These are phyloP conservation scores for Embiotoca jacksoni DNA, from an alignment of 2,113 vertebrate genomes.

Conservation along the genomic window DNA sequence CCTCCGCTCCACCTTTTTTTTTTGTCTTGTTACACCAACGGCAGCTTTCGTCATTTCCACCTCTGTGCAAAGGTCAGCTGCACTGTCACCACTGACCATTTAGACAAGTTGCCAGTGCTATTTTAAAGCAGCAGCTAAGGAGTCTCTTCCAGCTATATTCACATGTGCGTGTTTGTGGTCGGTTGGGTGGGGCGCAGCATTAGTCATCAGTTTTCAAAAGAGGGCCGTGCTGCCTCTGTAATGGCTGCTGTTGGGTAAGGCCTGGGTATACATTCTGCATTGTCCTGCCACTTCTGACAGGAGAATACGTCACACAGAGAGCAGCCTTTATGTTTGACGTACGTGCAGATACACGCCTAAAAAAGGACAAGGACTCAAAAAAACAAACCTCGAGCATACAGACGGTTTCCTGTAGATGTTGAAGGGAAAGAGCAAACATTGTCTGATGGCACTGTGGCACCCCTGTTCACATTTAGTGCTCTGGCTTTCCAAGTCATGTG, in stretches of 20 bases:
- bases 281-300: slow-evolving; percentile 3
- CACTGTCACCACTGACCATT: slow-evolving; percentile 13
- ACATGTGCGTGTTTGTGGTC: slow-evolving; percentile 58
- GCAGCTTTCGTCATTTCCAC: slow-evolving; percentile 19
- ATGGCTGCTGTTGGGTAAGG: slow-evolving; percentile 6
- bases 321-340: not conserved
- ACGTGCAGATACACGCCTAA: not conserved
- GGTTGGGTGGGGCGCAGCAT: slow-evolving; percentile 71
- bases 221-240: slow-evolving; percentile 22
- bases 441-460: slow-evolving; percentile 1
- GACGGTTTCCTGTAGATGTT: slow-evolving; percentile 24
- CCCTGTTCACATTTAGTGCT: not conserved
- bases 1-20: slow-evolving; percentile 1
- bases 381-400: not conserved
- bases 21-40: not conserved
- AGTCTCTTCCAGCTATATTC: slow-evolving; percentile 43
- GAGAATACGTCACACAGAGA: not conserved
- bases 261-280: slow-evolving; percentile 12
- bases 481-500: slow-evolving; percentile 9
- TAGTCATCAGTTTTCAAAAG: slow-evolving; percentile 76
- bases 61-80: not conserved
- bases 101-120: slow-evolving; percentile 18
- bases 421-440: not conserved
- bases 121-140: slow-evolving; percentile 32
- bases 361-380: not conserved